These are phyloP conservation scores for Benthosema pterotum DNA, from an alignment of 2,797 vertebrate species.

Conservation along the genomic window DNA sequence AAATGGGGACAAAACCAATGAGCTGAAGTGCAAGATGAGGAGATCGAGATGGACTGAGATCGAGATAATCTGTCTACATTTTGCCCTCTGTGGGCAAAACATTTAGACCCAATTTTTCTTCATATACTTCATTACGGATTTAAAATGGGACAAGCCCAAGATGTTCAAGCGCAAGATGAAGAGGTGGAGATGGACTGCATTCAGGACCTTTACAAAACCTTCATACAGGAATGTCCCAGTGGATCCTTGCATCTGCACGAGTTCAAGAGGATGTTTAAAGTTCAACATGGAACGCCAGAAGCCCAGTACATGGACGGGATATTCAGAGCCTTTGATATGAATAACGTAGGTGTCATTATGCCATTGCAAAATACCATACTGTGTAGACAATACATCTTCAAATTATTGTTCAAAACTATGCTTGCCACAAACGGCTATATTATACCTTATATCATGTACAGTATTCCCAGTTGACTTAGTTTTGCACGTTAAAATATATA, in stretches of 20 bases:
- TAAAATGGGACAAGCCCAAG: conserved; percentile 46
- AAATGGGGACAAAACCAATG: conserved; percentile 47
- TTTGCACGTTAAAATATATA: too few relatives aligned
- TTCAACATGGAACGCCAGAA: conserved; percentile 45
- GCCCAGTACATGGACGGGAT: conserved; percentile 58
- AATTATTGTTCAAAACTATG: neutral
- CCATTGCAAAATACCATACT: neutral
- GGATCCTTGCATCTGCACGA: conserved; percentile 61
- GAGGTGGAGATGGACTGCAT: conserved; percentile 56
- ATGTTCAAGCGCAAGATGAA: conserved; percentile 6
- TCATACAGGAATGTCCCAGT: conserved; percentile 62
- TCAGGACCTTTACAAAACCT: conserved; percentile 62
- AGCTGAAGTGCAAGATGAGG: conserved; percentile 8
- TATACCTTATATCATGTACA: too few relatives aligned
- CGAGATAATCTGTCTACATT: neutral
- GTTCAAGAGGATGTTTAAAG: conserved; percentile 69
- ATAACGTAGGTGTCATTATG: conserved; percentile 47
- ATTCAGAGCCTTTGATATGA: conserved; percentile 66
- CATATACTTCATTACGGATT: too few relatives aligned
- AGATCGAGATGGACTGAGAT: conserved; percentile 46
- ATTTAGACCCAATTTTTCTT: neutral
- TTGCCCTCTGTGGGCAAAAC: neutral
- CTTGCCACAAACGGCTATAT: neutral
- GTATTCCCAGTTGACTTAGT: too few relatives aligned
- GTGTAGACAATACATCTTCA: neutral